Conservation (phyloP, 2,113 vertebrate genomes). For the Epinephelus moara region DNA sequence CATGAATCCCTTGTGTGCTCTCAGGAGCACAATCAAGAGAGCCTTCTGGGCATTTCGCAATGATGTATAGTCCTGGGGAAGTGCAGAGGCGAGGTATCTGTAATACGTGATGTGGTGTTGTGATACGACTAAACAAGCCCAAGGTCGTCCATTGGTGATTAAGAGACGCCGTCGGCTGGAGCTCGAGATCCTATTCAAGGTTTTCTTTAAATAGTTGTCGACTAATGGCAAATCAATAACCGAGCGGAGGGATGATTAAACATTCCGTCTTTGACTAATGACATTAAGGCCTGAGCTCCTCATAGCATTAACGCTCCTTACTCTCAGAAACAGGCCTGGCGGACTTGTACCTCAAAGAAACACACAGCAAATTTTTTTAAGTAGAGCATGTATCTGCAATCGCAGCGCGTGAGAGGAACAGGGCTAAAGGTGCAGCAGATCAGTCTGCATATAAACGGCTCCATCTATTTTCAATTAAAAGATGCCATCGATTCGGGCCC, state of each 20-base stretch:
- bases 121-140: conserved; percentile 67
- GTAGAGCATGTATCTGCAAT: conserved; percentile 57
- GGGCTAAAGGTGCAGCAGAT: conserved; percentile 73
- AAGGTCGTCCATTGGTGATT: conserved; percentile 72
- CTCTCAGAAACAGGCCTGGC: conserved; percentile 47
- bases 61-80: conserved; percentile 62
- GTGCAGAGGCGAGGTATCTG: conserved; percentile 41
- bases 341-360: conserved; percentile 48
- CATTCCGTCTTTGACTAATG: conserved; percentile 82
- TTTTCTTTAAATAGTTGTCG: conserved; percentile 79
- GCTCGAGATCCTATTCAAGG: conserved; percentile 57
- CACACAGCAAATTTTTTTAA: conserved; percentile 34
- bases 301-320: conserved; percentile 52
- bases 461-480: conserved; percentile 83
- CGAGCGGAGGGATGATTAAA: conserved; percentile 79
- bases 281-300: conserved; percentile 64
- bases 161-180: conserved; percentile 52
- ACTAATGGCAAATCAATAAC: conserved; percentile 83
- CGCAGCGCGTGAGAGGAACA: background rate
- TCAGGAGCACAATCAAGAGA: conserved; percentile 62
- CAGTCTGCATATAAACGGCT: conserved; percentile 77
- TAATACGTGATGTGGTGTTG: conserved; percentile 51
- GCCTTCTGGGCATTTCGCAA: conserved; percentile 41
- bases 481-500: conserved; percentile 76
- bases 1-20: conserved; percentile 55